Conservation (phyloP, 2,888 invertebrate genomes). For the Aphelenchoides bicaudatus region DNA sequence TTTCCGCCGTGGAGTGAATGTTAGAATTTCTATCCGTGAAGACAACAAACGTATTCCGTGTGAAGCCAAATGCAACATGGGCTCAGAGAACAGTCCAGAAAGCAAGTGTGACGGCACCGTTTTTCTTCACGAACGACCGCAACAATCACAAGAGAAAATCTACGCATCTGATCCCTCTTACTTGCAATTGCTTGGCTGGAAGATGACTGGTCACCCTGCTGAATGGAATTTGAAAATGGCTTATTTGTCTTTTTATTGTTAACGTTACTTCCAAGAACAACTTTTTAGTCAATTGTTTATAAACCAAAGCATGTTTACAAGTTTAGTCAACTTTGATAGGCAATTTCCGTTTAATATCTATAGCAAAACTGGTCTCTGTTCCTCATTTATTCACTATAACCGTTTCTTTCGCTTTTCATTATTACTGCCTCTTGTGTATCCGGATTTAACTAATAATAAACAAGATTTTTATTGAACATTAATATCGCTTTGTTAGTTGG, state of each 20-base stretch:
- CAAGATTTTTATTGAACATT: no score
- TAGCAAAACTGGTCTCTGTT: no score
- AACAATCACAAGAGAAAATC: constrained; percentile 46
- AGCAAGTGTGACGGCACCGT: constrained; percentile 29
- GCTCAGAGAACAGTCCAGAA: constrained; percentile 19
- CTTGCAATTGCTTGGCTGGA: constrained; percentile 54
- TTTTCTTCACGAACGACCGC: constrained; percentile 39
- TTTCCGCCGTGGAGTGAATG: constrained; percentile 33
- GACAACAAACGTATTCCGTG: constrained; percentile 31
- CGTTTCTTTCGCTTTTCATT: no score
- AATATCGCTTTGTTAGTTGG: no score
- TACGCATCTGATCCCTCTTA: constrained; percentile 37
- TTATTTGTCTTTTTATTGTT: constrained; percentile 53
- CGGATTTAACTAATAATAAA: no score
- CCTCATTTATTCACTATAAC: no score
- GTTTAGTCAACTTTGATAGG: no score
- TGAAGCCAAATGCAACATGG: constrained; percentile 35
- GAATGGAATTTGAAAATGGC: constrained; percentile 54
- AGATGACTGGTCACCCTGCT: constrained; percentile 54
- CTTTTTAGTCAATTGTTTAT: not conserved
- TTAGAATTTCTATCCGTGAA: constrained; percentile 33
- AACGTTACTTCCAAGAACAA: constrained; percentile 11
- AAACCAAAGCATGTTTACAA: no score
- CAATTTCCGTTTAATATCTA: no score
- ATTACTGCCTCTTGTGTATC: no score